phyloP scores from a whole-genome alignment of 2,797 vertebrate species.

The Kryptopterus vitreolus region DNA sequence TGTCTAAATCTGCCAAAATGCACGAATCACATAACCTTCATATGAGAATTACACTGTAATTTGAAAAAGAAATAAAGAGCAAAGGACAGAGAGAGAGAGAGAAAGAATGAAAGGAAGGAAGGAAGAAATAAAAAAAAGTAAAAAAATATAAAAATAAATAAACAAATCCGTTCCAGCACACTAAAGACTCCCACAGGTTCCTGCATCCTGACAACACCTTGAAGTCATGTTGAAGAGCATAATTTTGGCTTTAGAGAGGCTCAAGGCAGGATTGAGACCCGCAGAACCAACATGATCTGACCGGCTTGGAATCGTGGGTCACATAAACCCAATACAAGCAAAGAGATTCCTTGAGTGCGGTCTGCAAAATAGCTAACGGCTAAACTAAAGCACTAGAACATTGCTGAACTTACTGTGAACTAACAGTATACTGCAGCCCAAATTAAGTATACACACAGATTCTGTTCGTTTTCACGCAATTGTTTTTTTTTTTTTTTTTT shows the following conservation, averaged over 20 bases:
- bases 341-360: constrained; percentile 13
- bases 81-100: background rate
- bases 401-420: too few relatives aligned
- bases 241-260: constrained; percentile 34
- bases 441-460: background rate
- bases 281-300: constrained; percentile 13
- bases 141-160: background rate
- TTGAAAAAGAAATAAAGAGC: background rate
- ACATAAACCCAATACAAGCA: constrained; percentile 12
- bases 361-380: constrained; percentile 33
- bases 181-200: constrained; percentile 20
- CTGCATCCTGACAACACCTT: constrained; percentile 18
- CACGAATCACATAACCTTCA: constrained; percentile 4
- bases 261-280: constrained; percentile 8
- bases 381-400: constrained; percentile 8
- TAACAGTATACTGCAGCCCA: background rate
- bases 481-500: background rate
- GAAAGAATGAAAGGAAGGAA: background rate
- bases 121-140: background rate
- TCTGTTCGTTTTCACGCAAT: background rate
- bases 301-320: constrained; percentile 12
- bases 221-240: constrained; percentile 20
- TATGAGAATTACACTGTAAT: constrained; percentile 26
- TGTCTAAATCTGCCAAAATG: constrained; percentile 14
- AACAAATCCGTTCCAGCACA: background rate